These are phyloP conservation scores for Pristionchus mayeri DNA, from an alignment of 2,888 invertebrate species.

Conservation along the genomic window DNA sequence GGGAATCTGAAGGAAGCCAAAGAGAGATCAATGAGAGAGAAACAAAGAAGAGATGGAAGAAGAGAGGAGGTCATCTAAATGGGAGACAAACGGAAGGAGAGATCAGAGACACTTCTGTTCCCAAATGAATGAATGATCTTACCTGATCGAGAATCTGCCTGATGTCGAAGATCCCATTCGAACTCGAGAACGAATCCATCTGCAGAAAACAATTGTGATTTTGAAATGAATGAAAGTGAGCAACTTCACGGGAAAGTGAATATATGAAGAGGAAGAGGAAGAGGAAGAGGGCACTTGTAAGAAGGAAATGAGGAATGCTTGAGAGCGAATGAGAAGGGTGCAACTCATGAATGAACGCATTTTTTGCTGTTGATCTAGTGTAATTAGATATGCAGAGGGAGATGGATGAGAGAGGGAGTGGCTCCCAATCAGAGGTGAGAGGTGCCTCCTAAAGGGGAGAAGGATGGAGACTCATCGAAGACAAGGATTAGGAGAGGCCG, in stretches of 20 bases:
- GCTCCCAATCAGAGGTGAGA: background rate
- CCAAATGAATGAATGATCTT: background rate
- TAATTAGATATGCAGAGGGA: too few species aligned
- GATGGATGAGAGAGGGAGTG: background rate
- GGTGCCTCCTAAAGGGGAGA: background rate
- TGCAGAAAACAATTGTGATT: background rate
- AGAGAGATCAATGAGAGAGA: slow-evolving; percentile 3
- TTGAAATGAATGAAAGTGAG: background rate
- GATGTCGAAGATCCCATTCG: slow-evolving; percentile 54
- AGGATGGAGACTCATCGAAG: background rate
- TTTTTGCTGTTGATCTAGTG: background rate
- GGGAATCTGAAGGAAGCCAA: background rate
- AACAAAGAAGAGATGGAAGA: background rate
- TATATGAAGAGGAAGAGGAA: background rate
- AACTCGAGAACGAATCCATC: slow-evolving; percentile 30
- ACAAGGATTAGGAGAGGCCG: background rate
- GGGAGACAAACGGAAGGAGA: too few species aligned
- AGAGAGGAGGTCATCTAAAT: background rate
- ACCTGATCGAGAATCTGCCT: slow-evolving; percentile 56
- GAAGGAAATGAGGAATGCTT: slow-evolving; percentile 28
- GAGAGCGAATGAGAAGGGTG: background rate
- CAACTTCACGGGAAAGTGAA: background rate
- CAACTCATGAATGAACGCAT: background rate
- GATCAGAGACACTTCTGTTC: too few species aligned
- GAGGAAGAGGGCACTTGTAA: slow-evolving; percentile 22